Percentiles rank a stretch among this genome's conserved stretches.
These are phyloP conservation scores for Bombus waltoni DNA, from an alignment of 1,140 invertebrate species.

Conservation along the genomic window DNA sequence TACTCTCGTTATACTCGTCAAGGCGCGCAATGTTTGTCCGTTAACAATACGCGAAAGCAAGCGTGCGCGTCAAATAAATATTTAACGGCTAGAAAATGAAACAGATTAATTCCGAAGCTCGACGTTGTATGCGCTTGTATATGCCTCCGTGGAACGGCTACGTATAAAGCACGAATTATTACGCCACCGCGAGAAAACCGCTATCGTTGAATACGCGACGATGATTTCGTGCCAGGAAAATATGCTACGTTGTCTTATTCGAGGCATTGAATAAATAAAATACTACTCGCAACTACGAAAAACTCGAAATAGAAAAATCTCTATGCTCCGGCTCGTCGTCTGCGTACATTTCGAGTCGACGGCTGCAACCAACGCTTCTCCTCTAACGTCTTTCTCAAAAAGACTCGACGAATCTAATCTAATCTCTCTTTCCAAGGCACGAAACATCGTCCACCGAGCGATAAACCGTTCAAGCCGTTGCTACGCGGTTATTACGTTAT, in stretches of 20 bases:
- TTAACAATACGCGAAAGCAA: constrained; percentile 24
- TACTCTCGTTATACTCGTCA: background rate
- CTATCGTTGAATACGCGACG: background rate
- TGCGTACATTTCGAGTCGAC: too few species aligned
- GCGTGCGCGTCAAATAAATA: constrained; percentile 26
- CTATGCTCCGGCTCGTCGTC: too few species aligned
- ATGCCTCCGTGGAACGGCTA: background rate
- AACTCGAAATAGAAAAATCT: too few species aligned
- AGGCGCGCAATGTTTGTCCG: background rate
- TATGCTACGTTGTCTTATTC: background rate
- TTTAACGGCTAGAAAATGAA: constrained; percentile 40
- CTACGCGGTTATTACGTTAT: background rate
- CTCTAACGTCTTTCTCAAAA: background rate
- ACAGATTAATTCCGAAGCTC: constrained; percentile 38
- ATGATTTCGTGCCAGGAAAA: background rate
- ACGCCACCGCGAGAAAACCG: background rate
- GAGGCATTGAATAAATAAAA: too few species aligned
- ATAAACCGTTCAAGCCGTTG: background rate
- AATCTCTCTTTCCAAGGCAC: background rate
- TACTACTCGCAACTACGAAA: too few species aligned
- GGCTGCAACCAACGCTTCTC: too few species aligned
- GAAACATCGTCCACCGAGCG: background rate
- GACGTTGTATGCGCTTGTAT: background rate
- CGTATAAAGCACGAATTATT: constrained; percentile 26
- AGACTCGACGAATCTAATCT: background rate